Evolutionary conservation across 2,797 vertebrate genomes (phyloP).

Genomic region (Pteropus rufus): DNA sequence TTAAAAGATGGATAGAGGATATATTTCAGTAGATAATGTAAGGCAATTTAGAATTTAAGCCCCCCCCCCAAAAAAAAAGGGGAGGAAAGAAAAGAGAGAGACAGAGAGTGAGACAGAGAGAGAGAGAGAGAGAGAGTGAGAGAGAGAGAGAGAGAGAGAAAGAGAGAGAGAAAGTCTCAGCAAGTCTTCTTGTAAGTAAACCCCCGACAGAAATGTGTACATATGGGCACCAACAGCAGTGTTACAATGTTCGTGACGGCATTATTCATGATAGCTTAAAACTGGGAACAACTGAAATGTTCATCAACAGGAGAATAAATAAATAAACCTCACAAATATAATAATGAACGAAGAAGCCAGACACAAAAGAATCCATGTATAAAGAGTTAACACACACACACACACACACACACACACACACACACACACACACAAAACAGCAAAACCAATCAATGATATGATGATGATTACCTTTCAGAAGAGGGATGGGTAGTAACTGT

Average conservation of each 20-base stretch:
- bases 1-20: background rate
- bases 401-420: too few species aligned
- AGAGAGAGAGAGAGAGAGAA: too few species aligned
- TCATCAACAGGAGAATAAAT: background rate
- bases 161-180: background rate
- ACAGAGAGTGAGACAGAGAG: background rate
- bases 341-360: background rate
- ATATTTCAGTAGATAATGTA: background rate
- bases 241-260: background rate
- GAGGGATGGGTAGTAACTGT: background rate
- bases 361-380: background rate
- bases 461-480: background rate
- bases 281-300: background rate
- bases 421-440: background rate
- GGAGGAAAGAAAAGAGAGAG: background rate
- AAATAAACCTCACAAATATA: background rate
- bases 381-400: too few species aligned
- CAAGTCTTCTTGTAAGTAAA: background rate
- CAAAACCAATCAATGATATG: background rate
- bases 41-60: background rate
- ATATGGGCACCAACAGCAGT: background rate
- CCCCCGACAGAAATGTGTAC: background rate
- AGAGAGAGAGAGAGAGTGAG: background rate
- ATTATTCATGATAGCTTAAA: background rate
- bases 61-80: background rate